Percentiles rank a stretch among this genome's conserved stretches.
These are phyloP conservation scores for Tipula unca DNA, from an alignment of 2,888 invertebrate genomes.

Conservation along the genomic window DNA sequence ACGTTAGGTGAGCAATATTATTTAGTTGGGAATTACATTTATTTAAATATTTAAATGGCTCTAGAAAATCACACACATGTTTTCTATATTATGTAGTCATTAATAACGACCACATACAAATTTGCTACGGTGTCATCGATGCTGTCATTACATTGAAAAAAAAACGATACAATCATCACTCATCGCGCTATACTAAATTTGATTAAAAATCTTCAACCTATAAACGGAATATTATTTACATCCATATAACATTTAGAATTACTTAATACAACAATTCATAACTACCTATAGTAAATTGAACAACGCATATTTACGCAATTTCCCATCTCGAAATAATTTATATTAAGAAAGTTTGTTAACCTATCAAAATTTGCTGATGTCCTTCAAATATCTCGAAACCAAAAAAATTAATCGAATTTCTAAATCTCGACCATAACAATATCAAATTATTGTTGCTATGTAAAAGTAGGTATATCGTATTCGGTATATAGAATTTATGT, in stretches of 20 bases:
- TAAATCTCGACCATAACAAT: neutral
- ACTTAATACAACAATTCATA: neutral
- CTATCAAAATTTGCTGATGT: neutral
- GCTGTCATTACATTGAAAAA: neutral
- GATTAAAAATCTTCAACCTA: neutral
- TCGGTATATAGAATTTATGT: no score
- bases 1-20: no score
- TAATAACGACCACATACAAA: neutral
- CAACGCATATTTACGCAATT: neutral
- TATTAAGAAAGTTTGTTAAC: neutral
- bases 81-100: neutral
- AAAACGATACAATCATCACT: neutral
- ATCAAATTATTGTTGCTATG: neutral
- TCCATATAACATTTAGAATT: neutral
- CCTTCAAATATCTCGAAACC: neutral
- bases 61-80: no score
- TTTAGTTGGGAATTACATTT: no score
- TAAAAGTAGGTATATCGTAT: neutral
- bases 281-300: no score
- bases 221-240: neutral
- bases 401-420: neutral
- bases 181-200: neutral
- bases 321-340: neutral
- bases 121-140: neutral
- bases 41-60: no score